Evolutionary conservation across 2,888 invertebrate genomes (phyloP), one percentile per base, ranked within the genome.

Genomic region (Adelphocoris suturalis): DNA sequence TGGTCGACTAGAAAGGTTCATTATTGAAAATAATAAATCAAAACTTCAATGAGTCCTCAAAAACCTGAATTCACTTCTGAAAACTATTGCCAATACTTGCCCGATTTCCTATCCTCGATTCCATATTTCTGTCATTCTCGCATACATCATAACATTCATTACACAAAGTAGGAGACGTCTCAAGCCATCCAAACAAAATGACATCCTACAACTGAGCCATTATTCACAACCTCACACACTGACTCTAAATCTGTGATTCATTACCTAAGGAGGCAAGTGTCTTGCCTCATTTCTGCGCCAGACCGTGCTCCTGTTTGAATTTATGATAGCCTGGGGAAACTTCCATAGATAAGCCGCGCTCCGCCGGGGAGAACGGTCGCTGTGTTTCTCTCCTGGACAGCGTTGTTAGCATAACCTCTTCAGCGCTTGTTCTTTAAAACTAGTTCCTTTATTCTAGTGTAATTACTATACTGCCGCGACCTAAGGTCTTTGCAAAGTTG

Each of bases 281-380:
- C 68, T 23, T 68, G 23, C 23, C 68, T 68, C 68, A 68, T 68
- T 68, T 68, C 68, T 16, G 14, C 57, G 23, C 68, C 68, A 1
- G 57, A 57, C 57, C 37, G 11, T 3, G 68, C 23, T 23, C 2
- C 68, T 27, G 57, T 68, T 68, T 13, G 68, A 68, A 68, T 68
- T 68, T 68, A 68, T 68, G 68, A 68, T 68, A 23, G 68, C 13
- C 68, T 23, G 61, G 12, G 68, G 68, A 23, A 68, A 68, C 68
- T 68, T 68, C 23, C 68, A 27, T 23, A 68, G 68, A 68, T 68
- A 68, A 68, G 68, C 68, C 68, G 68, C 23, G 1, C 68, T 0
- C 68, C 68, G 23, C 23, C 61, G 19, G n/a, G 61, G 9, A n/a
- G 19, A n/a, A 4, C 37, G 37, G 37, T n/a, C 23, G 68, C 16